Percentiles rank a stretch among this genome's conserved stretches.
Conservation (phyloP, 2,797 vertebrate genomes). For the Epinephelus malabaricus region DNA sequence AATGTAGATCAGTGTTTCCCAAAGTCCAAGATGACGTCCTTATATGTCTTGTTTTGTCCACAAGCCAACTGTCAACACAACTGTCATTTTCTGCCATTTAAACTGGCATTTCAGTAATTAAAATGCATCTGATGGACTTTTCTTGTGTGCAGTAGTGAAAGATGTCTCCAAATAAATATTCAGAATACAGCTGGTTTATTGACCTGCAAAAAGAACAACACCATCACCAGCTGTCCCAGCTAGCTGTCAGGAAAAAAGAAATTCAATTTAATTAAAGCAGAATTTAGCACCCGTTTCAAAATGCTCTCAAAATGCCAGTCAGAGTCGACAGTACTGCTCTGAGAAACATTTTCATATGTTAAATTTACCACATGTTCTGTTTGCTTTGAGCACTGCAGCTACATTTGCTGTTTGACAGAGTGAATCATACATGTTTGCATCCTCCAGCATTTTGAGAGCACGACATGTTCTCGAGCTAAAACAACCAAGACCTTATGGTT, state of each 20-base stretch:
- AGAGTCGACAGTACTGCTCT: background rate
- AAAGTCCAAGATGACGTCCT: too few relatives aligned
- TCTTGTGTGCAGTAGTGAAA: constrained; percentile 17
- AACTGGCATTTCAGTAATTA: background rate
- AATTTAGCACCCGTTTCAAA: background rate
- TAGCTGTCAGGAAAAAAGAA: background rate
- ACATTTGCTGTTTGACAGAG: background rate
- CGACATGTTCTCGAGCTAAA: background rate
- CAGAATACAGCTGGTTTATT: background rate
- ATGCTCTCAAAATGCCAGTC: constrained; percentile 13
- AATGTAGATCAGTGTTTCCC: too few relatives aligned
- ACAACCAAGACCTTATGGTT: background rate
- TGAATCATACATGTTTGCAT: background rate
- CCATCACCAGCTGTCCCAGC: constrained; percentile 28
- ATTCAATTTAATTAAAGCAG: background rate
- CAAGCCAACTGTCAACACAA: background rate
- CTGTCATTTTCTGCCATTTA: background rate
- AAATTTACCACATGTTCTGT: background rate
- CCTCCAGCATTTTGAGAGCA: constrained; percentile 38
- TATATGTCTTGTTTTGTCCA: too few relatives aligned
- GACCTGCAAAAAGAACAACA: constrained; percentile 12
- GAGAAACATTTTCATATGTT: too few relatives aligned
- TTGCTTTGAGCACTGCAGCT: background rate
- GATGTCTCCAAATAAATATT: constrained; percentile 31
- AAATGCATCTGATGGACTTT: background rate